These are phyloP conservation scores for Anarsia innoxiella DNA, from an alignment of 2,888 invertebrate species.

Conservation along the genomic window DNA sequence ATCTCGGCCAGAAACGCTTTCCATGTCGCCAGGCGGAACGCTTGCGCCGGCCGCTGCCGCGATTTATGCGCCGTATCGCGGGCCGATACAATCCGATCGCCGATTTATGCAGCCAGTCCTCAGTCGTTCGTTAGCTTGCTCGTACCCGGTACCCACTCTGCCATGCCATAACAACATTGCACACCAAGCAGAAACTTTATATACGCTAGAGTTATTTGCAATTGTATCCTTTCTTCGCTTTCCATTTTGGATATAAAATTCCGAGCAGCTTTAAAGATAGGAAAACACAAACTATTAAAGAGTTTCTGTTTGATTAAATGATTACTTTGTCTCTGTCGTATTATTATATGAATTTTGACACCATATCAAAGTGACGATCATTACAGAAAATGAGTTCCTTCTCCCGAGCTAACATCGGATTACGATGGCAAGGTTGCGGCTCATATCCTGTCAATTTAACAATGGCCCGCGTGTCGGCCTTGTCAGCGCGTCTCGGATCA, in stretches of 20 bases:
- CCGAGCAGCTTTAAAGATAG: too few relatives aligned
- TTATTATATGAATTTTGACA: slow-evolving; percentile 33
- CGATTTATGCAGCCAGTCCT: slow-evolving; percentile 34
- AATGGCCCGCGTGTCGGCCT: slow-evolving; percentile 37
- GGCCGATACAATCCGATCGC: slow-evolving; percentile 36
- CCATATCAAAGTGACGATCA: slow-evolving; percentile 35
- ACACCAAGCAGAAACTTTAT: too few relatives aligned
- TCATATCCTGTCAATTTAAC: slow-evolving; percentile 54
- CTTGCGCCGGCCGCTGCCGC: slow-evolving; percentile 26
- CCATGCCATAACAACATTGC: too few relatives aligned
- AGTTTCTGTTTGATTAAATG: too few relatives aligned
- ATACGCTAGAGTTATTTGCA: too few relatives aligned
- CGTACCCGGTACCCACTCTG: too few relatives aligned
- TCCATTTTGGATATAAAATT: too few relatives aligned
- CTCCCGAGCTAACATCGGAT: slow-evolving; percentile 41
- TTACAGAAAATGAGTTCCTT: slow-evolving; percentile 53
- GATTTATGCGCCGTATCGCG: slow-evolving; percentile 45
- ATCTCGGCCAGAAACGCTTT: slow-evolving; percentile 56
- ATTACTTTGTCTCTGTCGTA: too few relatives aligned
- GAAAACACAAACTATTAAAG: too few relatives aligned
- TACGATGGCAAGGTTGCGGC: slow-evolving; percentile 43
- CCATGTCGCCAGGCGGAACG: slow-evolving; percentile 58
- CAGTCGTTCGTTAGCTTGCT: too few relatives aligned
- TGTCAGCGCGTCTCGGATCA: too few relatives aligned
- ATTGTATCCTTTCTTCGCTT: too few relatives aligned